A percentile compares a stretch with the other conserved stretches of the same genome.
phyloP scores from a whole-genome alignment of 2,113 vertebrate genomes.

The Pseudorectes ferrugineus region DNA sequence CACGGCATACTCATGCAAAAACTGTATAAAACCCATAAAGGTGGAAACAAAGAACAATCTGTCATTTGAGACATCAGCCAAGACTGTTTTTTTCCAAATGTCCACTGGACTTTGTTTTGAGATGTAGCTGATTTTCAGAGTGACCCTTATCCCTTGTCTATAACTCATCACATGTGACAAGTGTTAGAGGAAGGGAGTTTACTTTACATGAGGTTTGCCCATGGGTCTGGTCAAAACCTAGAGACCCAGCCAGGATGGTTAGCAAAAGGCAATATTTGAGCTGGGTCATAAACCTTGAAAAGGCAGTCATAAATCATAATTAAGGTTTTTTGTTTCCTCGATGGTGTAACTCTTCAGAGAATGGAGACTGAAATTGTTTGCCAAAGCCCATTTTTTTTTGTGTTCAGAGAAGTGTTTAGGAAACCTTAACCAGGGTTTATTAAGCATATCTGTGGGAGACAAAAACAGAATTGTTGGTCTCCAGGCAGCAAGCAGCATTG shows the following conservation, averaged over 20 bases:
- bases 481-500: neutral
- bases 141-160: neutral
- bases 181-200: neutral
- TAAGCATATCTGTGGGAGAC: constrained; percentile 30
- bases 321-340: neutral
- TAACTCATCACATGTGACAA: constrained; percentile 1
- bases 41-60: neutral
- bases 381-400: constrained; percentile 1
- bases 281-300: constrained; percentile 32
- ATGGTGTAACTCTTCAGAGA: neutral
- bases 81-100: neutral
- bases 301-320: constrained; percentile 45
- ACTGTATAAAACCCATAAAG: neutral
- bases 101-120: neutral
- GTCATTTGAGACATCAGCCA: constrained; percentile 4
- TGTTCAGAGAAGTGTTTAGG: neutral
- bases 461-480: constrained; percentile 38
- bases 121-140: neutral
- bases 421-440: constrained; percentile 11
- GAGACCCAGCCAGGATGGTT: neutral
- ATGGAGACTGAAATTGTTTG: constrained; percentile 41
- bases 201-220: neutral
- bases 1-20: neutral
- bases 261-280: constrained; percentile 29
- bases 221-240: neutral